Evolutionary conservation across 2,888 invertebrate genomes (phyloP).

Genomic region (Hemistola chrysoprasaria): DNA sequence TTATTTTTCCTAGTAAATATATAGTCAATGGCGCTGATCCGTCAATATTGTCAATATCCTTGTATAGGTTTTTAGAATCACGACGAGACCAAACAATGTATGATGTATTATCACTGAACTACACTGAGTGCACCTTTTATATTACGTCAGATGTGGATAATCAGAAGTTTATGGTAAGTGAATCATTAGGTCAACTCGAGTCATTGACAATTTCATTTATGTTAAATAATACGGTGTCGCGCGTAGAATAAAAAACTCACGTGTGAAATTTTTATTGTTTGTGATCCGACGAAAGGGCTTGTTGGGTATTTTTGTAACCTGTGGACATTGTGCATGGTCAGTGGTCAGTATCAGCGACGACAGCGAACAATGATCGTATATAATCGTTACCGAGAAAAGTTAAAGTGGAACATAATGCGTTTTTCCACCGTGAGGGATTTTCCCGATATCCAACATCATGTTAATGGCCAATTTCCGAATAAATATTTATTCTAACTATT

Average conservation of each 20-base stretch:
- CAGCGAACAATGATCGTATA: conserved; percentile 63
- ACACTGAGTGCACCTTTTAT: conserved; percentile 48
- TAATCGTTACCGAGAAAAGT: conserved; percentile 63
- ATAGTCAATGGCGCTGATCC: conserved; percentile 3
- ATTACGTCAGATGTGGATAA: conserved; percentile 75
- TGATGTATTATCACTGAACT: conserved; percentile 41
- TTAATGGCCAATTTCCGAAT: conserved; percentile 38
- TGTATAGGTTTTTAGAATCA: conserved; percentile 36
- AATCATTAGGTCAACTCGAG: conserved; percentile 76
- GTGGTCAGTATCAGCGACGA: conserved; percentile 46
- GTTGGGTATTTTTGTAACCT: conserved; percentile 45
- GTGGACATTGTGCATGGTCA: conserved; percentile 47
- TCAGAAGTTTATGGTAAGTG: conserved; percentile 67
- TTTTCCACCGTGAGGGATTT: conserved; percentile 59
- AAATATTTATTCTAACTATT: conserved; percentile 28
- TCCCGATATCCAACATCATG: conserved; percentile 46
- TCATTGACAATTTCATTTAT: conserved; percentile 73
- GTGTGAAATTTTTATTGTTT: conserved; percentile 40
- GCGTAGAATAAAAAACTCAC: conserved; percentile 41
- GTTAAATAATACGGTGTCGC: conserved; percentile 57
- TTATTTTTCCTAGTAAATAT: conserved; percentile 20
- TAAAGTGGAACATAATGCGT: conserved; percentile 41
- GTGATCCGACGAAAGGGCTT: conserved; percentile 29
- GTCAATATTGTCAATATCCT: conserved; percentile 26
- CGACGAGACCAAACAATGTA: conserved; percentile 33